Conservation (phyloP, 64 coral and sea anemone genomes). For the Dendronephthya gigantea region DNA sequence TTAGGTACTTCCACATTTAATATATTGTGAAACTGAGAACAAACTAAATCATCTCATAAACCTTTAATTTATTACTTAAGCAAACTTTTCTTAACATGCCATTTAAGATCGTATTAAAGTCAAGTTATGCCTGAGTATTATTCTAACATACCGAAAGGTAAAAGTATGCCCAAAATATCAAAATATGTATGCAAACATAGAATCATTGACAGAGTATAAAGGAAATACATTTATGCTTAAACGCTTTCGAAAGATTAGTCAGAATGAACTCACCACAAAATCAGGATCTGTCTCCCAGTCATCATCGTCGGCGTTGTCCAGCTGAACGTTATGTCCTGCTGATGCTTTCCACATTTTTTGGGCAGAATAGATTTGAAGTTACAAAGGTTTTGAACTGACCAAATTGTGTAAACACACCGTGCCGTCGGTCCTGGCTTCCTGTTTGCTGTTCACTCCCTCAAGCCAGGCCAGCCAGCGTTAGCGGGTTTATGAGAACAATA, state of each 20-base stretch:
- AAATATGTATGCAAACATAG: not conserved
- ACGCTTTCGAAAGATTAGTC: not conserved
- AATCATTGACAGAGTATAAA: not conserved
- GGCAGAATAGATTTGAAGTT: not conserved
- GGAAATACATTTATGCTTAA: too few relatives aligned
- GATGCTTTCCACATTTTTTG: constrained; percentile 71
- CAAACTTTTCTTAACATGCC: too few relatives aligned
- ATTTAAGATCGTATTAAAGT: too few relatives aligned
- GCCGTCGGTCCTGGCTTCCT: not conserved
- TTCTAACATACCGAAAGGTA: not conserved
- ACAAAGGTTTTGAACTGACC: not conserved
- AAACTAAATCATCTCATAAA: too few relatives aligned
- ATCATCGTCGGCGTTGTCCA: constrained; percentile 52
- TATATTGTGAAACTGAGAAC: too few relatives aligned
- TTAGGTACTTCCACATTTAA: too few relatives aligned
- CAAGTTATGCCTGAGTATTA: too few relatives aligned
- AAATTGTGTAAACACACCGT: not conserved
- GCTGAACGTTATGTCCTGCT: constrained; percentile 40
- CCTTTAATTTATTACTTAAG: too few relatives aligned
- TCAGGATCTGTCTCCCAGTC: constrained; percentile 99
- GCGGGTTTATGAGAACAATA: not conserved
- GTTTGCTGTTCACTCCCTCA: not conserved
- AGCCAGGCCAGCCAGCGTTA: not conserved
- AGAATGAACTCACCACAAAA: constrained; percentile 77
- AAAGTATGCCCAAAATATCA: not conserved